Percentiles rank a stretch among this genome's conserved stretches.
phyloP scores from a whole-genome alignment of 2,113 vertebrate species.

The Dipodomys stephensi region DNA sequence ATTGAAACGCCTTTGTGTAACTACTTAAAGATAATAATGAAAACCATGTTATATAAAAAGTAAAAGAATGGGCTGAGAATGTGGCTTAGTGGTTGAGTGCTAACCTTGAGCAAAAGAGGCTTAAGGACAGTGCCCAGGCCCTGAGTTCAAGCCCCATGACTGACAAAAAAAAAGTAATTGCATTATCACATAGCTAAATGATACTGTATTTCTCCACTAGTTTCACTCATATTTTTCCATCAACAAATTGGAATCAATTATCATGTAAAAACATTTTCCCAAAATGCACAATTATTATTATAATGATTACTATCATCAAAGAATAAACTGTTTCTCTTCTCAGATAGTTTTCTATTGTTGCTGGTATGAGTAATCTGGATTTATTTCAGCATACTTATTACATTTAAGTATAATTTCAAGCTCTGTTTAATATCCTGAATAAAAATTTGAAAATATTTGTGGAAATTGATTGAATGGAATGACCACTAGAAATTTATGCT shows the following conservation, averaged over 20 bases:
- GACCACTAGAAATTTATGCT: background rate
- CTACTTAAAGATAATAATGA: no score
- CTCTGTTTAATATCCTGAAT: background rate
- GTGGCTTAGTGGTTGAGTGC: no score
- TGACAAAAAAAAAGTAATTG: no score
- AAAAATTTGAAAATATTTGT: background rate
- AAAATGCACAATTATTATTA: background rate
- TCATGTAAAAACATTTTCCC: conserved; percentile 15
- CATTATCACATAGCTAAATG: background rate
- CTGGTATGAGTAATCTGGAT: background rate
- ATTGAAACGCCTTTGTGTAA: no score
- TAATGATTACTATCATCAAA: background rate
- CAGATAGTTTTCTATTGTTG: background rate
- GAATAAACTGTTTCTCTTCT: background rate
- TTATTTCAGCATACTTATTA: background rate
- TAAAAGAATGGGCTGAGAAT: no score
- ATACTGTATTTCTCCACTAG: background rate
- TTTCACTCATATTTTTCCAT: background rate
- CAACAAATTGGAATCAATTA: conserved; percentile 2
- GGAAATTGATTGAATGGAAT: background rate
- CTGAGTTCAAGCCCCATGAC: no score
- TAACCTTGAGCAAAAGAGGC: no score
- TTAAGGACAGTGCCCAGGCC: no score
- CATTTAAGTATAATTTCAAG: background rate
- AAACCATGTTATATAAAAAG: no score